phyloP scores from a whole-genome alignment of 2,888 invertebrate species.

The Calameuta filiformis region DNA sequence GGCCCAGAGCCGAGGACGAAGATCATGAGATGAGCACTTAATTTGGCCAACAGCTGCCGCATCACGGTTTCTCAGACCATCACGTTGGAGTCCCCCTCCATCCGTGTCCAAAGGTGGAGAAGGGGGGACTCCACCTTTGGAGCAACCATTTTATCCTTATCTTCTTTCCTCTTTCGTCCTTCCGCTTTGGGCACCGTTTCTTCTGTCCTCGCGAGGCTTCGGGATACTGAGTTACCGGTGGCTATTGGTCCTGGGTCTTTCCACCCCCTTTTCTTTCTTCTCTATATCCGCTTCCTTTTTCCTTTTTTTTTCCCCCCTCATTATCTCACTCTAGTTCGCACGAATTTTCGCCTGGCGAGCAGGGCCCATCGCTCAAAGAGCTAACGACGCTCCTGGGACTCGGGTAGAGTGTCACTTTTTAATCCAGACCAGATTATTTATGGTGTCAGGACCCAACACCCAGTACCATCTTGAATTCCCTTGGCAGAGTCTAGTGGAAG shows the following conservation, averaged over 20 bases:
- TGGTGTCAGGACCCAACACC: conserved; percentile 38
- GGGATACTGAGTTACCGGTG: conserved; percentile 11
- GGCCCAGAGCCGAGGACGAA: conserved; percentile 32
- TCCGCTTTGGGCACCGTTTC: not conserved
- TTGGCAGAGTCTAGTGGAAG: no score
- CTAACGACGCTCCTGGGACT: conserved; percentile 15
- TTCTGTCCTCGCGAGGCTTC: conserved; percentile 6
- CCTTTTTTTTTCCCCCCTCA: not conserved
- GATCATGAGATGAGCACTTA: conserved; percentile 66
- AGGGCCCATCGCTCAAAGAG: conserved; percentile 22
- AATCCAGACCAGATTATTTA: conserved; percentile 59
- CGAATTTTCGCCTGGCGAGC: conserved; percentile 5
- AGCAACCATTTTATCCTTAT: conserved; percentile 30
- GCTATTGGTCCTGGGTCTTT: conserved; percentile 8
- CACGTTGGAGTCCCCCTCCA: conserved; percentile 26
- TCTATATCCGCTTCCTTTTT: conserved; percentile 6
- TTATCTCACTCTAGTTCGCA: not conserved
- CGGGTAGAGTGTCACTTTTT: conserved; percentile 32
- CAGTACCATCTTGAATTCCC: no score
- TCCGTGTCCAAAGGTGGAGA: conserved; percentile 12
- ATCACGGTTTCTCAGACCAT: conserved; percentile 26
- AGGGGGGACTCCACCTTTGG: conserved; percentile 15
- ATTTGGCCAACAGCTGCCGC: conserved; percentile 66
- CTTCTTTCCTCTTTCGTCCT: conserved; percentile 21
- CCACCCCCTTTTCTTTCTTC: conserved; percentile 9